Evolutionary conservation across 1,140 invertebrate species (phyloP), one percentile per base, ranked within the genome.

Genomic region (Choristoneura fumiferana): DNA sequence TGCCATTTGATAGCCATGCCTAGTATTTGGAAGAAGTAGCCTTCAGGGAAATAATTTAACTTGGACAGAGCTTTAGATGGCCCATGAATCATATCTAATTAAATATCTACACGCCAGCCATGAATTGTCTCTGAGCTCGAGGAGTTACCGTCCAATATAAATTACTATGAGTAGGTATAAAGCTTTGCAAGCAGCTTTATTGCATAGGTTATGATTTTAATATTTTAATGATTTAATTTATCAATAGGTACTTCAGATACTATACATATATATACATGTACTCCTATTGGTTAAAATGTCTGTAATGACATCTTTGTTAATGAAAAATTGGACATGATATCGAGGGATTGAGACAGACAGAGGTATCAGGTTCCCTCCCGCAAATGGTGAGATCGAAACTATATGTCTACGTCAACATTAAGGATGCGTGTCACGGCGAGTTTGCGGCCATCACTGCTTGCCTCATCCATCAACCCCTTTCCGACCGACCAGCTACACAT

Each of bases 381-480:
- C 22, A 29, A 29, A 29, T 29, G 22, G 22, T 37, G 35, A 9
- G 43, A 4, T 12, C 35, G 8, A 18, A 49, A 60, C 55, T 57
- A 64, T 71, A 73, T 68, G 72, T 72, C 67, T 69, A 59, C 69
- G 71, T 73, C 71, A 69, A 64, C 69, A 80, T 80, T 81, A 76
- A 73, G 69, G 69, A 77, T 66, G 69, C 71, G 63, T 74, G 73
- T 79, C 79, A 67, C 69, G 67, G 58, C 60, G 67, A 67, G 71
- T 73, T 75, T 63, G 68, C 62, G 56, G 57, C 71, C 81, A 75
- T 80, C 76, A 76, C 65, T 65, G 60, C 55, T 60, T 59, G 59
- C 53, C 70, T 76, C 78, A 83, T 84, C 72, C 67, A 81, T 84
- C 81, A 84, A 77, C 69, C 74, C 71, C 67, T 71, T 71, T 58